These are phyloP conservation scores for Drepana falcataria DNA, from an alignment of 2,888 invertebrate genomes.

Conservation along the genomic window DNA sequence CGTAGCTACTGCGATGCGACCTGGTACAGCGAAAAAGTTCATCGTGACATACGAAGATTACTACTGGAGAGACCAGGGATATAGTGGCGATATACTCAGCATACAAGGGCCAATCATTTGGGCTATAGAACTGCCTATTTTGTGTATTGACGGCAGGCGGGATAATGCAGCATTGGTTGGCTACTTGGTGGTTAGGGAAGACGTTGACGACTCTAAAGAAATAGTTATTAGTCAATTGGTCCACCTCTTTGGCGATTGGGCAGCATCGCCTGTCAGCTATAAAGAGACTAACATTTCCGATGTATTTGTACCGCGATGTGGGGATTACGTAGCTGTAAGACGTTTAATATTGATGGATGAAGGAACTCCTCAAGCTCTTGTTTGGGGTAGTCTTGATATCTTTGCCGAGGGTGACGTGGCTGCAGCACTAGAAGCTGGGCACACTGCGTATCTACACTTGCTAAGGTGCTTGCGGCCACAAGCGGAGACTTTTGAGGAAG, in stretches of 20 bases:
- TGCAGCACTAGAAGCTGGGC: slow-evolving; percentile 63
- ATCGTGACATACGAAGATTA: slow-evolving; percentile 51
- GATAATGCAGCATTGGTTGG: slow-evolving; percentile 51
- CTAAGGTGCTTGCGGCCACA: slow-evolving; percentile 59
- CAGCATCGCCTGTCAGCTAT: slow-evolving; percentile 47
- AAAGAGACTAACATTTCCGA: slow-evolving; percentile 49
- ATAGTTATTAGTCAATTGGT: slow-evolving; percentile 57
- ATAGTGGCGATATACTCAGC: slow-evolving; percentile 68
- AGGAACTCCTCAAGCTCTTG: slow-evolving; percentile 34
- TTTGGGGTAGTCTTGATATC: slow-evolving; percentile 67
- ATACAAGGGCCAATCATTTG: slow-evolving; percentile 66
- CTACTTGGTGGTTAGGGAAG: slow-evolving; percentile 41
- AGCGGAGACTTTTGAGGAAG: slow-evolving; percentile 57
- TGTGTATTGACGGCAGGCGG: slow-evolving; percentile 45
- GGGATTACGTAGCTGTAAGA: slow-evolving; percentile 55
- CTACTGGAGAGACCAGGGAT: slow-evolving; percentile 60
- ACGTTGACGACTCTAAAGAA: slow-evolving; percentile 27
- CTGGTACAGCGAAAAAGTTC: slow-evolving; percentile 53
- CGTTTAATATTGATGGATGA: slow-evolving; percentile 21
- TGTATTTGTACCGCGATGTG: slow-evolving; percentile 57
- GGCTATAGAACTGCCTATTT: slow-evolving; percentile 59
- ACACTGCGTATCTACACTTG: slow-evolving; percentile 55
- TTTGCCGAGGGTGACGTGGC: slow-evolving; percentile 66
- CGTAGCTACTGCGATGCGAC: slow-evolving; percentile 35
- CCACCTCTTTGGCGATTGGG: slow-evolving; percentile 55